Evolutionary conservation across 2,113 vertebrate species (phyloP).

Genomic region (Aldabrachelys gigantea): DNA sequence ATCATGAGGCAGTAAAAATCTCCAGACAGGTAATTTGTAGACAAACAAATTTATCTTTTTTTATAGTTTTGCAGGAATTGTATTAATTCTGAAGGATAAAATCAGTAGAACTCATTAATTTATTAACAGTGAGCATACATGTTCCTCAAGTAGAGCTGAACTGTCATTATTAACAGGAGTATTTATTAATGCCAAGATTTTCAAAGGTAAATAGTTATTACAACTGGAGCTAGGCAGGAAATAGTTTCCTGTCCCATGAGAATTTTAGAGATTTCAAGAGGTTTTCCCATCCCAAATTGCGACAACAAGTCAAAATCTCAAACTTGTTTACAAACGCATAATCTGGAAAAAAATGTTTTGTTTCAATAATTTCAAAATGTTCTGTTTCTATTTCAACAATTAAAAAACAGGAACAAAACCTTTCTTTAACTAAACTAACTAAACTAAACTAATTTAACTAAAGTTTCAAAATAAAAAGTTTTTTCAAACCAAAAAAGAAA

Average conservation of each 20-base stretch:
- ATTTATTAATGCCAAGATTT: not conserved
- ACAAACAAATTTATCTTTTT: not conserved
- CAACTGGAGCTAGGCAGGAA: not conserved
- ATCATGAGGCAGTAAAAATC: not conserved
- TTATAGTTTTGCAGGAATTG: not conserved
- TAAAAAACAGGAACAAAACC: not conserved
- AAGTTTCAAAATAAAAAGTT: not conserved
- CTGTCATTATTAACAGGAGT: not conserved
- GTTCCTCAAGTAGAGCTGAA: not conserved
- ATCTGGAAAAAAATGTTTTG: not conserved
- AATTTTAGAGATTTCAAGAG: not conserved
- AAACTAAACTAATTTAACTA: not conserved
- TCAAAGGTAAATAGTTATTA: not conserved
- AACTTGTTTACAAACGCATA: not conserved
- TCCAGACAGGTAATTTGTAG: constrained; percentile 25
- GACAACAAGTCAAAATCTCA: constrained; percentile 23
- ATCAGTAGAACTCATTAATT: not conserved
- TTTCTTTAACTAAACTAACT: not conserved
- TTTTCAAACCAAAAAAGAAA: not conserved
- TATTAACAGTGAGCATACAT: not conserved
- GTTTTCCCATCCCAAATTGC: not conserved
- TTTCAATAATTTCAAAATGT: not conserved
- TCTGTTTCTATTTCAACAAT: not conserved
- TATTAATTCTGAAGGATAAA: not conserved
- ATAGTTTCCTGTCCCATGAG: not conserved